Conservation (phyloP, 2,797 vertebrate species). For the Columba guinea region DNA sequence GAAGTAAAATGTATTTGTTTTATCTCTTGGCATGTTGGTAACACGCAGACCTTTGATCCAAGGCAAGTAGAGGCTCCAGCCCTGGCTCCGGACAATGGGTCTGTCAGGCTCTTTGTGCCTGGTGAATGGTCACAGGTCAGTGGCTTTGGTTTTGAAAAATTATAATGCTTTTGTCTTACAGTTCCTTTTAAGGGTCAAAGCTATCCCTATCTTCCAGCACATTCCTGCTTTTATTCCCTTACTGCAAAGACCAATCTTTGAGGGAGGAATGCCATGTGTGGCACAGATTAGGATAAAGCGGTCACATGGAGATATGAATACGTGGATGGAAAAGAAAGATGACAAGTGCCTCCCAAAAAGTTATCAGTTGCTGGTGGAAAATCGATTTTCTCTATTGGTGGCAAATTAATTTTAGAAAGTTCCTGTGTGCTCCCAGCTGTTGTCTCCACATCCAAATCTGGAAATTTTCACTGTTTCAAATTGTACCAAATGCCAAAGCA, state of each 20-base stretch:
- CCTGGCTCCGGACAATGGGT: background rate
- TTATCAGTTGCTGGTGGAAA: background rate
- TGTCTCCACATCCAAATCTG: background rate
- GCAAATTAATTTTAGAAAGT: background rate
- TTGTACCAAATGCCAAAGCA: background rate
- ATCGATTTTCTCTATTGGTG: background rate
- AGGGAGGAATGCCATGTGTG: background rate
- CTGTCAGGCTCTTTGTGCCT: background rate
- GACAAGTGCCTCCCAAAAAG: background rate
- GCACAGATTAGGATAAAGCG: background rate
- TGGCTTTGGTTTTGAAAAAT: background rate
- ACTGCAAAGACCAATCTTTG: background rate
- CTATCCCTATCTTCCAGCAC: background rate
- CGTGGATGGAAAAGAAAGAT: background rate
- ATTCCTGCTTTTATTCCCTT: background rate
- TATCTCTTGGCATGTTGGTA: fast-evolving
- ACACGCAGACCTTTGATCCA: background rate
- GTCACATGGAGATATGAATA: background rate
- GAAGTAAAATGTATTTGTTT: background rate
- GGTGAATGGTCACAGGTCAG: background rate
- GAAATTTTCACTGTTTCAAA: background rate
- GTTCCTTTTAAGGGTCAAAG: background rate
- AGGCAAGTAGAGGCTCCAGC: background rate
- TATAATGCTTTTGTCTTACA: background rate
- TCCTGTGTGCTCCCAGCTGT: background rate